Percentiles rank a stretch among this genome's conserved stretches.
These are phyloP conservation scores for Intellagama lesueurii DNA, from an alignment of 2,797 vertebrate genomes.

Conservation along the genomic window DNA sequence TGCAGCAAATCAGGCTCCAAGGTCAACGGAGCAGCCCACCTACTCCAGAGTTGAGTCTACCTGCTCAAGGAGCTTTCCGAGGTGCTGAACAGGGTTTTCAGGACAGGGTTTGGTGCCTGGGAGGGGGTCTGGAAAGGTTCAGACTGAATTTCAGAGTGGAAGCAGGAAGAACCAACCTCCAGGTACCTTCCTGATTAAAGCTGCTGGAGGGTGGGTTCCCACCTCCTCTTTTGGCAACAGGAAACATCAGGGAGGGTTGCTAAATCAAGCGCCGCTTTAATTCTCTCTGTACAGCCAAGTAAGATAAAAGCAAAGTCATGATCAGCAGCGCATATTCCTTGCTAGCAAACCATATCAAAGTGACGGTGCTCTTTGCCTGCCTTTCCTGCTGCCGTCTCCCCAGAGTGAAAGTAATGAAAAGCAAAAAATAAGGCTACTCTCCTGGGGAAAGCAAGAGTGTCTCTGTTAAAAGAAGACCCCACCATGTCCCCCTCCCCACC, in stretches of 20 bases:
- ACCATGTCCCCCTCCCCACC: too few species aligned
- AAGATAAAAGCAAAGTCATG: background rate
- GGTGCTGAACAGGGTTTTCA: too few species aligned
- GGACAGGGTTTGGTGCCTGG: too few species aligned
- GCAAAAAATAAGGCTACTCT: background rate
- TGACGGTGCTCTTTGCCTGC: too few species aligned
- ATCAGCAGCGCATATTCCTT: background rate
- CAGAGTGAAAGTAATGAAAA: background rate
- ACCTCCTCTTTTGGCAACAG: background rate
- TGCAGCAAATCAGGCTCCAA: too few species aligned
- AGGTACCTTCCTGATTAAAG: background rate
- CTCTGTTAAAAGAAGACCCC: background rate
- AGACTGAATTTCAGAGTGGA: too few species aligned
- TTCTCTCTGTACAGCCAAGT: background rate
- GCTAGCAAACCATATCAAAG: background rate
- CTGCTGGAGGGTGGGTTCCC: background rate
- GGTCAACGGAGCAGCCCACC: too few species aligned
- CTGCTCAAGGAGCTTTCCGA: background rate
- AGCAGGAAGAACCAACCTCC: background rate
- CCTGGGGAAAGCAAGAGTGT: background rate
- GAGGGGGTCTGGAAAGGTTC: too few species aligned
- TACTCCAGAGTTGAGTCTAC: background rate
- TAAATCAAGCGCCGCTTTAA: background rate
- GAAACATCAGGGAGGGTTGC: too few species aligned
- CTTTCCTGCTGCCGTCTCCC: background rate